Evolutionary conservation across 2,113 vertebrate species (phyloP), one percentile per base, ranked within the genome.

Genomic region (Aptenodytes patagonicus): DNA sequence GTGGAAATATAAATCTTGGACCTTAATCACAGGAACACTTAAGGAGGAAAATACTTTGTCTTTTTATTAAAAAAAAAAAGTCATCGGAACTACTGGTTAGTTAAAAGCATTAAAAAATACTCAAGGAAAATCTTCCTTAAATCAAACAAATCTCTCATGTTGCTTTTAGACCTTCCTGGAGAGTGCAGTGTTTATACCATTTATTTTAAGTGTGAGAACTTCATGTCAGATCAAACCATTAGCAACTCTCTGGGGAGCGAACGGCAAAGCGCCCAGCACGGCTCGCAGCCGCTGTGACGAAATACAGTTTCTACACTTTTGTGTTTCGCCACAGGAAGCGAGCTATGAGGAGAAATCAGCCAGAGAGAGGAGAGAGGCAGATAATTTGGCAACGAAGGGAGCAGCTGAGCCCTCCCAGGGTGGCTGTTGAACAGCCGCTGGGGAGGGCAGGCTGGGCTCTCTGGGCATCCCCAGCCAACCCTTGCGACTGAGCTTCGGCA

Each of bases 251-350:
- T 1, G 4, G 90, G 76, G 80, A 95, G 64, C 82, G 87, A 64
- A 54, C 13, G 75, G 73, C 55, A 13, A 25, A 89, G 61, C 0
- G 0, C 55, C 17, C 7, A 0, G 55, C 75, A 7, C 2, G 3
- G 46, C 92, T 81, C 0, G 0, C 66, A 47, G 58, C 47, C 6
- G 4, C 82, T 49, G 47, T 61, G 83, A 36, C 3, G 58, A 93
- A 94, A 91, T 12, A 26, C 58, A 11, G 20, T 91, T 95, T 72
- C 89, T 90, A 64, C 81, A 78, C 49, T 29, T 61, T 1, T 0
- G 0, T 9, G 2, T 85, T 95, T 92, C 64, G 1, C 75, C 80
- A 60, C 57, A 40, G 83, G 95, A 89, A 84, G 64, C 8, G 18
- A 65, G 61, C 0, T 9, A 31, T 16, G 90, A 58, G 73, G 26